Base-by-base conservation (phyloP, 2,797 vertebrate genomes). In the Rhyacichthys aspro region DNA sequence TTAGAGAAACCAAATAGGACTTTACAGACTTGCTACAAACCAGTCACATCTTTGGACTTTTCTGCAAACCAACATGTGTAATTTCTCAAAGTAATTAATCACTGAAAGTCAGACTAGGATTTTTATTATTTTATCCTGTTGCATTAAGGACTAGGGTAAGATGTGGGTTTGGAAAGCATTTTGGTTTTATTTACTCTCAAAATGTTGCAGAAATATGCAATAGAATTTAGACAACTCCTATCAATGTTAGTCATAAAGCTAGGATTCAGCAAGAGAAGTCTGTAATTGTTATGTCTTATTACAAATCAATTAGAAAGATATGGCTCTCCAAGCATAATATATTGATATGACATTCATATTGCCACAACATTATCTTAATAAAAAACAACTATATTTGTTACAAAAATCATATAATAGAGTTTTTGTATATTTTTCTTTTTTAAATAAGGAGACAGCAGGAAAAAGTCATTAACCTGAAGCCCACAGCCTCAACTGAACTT, bases 401-500 rank as follows among this genome's bases (percentile, higher is more conserved):
- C 11, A 34, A 49, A 49, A 11, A 10, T 16, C 11, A 32, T 12
- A 32, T 19, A 12, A 15, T 9, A 34, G 32, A 49, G 28, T 16
- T 49, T 5, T 16, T 48, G 3, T 16, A 16, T 15, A 8, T 34
- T 46, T 36, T 11, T 49, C 2, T 34, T 34, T 7, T 48, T 6
- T 44, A 18, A 65, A 72, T 66, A n/a, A 58, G 45, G 11, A 42
- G 43, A 3, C 33, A 12, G 23, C 33, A 38, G 1, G 11, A 36
- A 37, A 54, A 43, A 37, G 12, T 53, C 18, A 10, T 11, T n/a
- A 52, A 38, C 3, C 43, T 18, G 63, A 46, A 38, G 38, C 8
- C 52, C 33, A 57, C 53, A 17, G 43, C 19, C 15, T n/a, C 56
- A 56, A 54, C 23, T 55, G 48, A 23, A 32, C 32, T 36, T 55